These are phyloP conservation scores for Apotomis betuletana DNA, from an alignment of 2,888 invertebrate genomes.

Conservation along the genomic window DNA sequence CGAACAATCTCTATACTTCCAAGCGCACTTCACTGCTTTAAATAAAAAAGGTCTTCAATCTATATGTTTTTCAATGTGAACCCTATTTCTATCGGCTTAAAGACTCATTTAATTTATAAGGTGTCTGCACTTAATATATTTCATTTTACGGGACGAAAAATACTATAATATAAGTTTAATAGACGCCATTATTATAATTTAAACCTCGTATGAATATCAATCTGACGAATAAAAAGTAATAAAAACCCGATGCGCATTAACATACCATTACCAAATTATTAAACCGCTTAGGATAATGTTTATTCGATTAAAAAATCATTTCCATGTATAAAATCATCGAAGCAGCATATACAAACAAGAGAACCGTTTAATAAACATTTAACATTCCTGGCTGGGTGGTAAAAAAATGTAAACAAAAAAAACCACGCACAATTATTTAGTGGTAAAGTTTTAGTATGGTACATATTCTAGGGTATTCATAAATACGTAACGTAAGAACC, in stretches of 20 bases:
- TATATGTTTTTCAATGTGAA: no score
- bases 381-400: slow-evolving; percentile 23
- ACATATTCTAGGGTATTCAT: not conserved
- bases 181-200: slow-evolving; percentile 28
- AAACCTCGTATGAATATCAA: slow-evolving; percentile 15
- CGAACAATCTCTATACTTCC: no score
- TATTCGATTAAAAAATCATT: slow-evolving; percentile 36
- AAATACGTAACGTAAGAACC: not conserved
- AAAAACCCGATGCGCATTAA: slow-evolving; percentile 18
- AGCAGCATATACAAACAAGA: slow-evolving; percentile 29
- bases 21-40: no score
- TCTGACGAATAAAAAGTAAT: slow-evolving; percentile 21
- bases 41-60: no score
- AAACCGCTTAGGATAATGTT: slow-evolving; percentile 27
- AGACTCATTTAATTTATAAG: no score
- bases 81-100: no score
- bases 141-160: no score
- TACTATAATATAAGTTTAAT: slow-evolving; percentile 4
- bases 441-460: slow-evolving; percentile 16
- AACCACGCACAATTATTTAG: slow-evolving; percentile 18
- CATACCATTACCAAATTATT: slow-evolving; percentile 21
- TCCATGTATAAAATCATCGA: slow-evolving; percentile 14
- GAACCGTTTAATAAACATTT: slow-evolving; percentile 35
- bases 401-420: slow-evolving; percentile 32
- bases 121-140: no score